Evolutionary conservation across 2,113 vertebrate species (phyloP).

Genomic region (Panthera leo): DNA sequence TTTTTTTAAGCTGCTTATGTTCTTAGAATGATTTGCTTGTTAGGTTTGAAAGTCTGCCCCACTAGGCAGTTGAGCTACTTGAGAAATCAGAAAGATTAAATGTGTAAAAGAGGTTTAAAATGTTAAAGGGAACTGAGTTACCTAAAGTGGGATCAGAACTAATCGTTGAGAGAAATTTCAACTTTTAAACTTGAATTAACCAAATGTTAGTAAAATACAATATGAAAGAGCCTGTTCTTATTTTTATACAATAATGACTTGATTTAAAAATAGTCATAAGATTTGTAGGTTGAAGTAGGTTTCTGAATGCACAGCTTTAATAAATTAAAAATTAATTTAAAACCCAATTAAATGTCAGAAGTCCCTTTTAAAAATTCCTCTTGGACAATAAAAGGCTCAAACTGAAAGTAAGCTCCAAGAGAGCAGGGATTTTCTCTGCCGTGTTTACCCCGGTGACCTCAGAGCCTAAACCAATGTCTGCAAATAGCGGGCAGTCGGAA

Average conservation of each 20-base stretch:
- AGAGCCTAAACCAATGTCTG: neutral
- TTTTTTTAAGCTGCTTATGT: neutral
- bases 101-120: conserved; percentile 37
- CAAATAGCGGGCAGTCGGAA: too few relatives aligned
- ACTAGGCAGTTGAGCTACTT: neutral
- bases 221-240: conserved; percentile 23
- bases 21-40: neutral
- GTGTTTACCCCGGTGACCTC: neutral
- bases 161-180: conserved; percentile 55
- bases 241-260: neutral
- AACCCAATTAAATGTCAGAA: conserved; percentile 22
- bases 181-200: conserved; percentile 37
- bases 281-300: conserved; percentile 25
- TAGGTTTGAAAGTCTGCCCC: neutral
- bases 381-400: neutral
- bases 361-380: neutral
- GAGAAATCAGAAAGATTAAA: conserved; percentile 35
- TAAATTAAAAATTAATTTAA: conserved; percentile 55
- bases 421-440: neutral
- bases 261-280: conserved; percentile 42
- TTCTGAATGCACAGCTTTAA: conserved; percentile 30
- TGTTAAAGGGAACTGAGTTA: conserved; percentile 23
- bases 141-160: conserved; percentile 12
- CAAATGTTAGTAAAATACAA: conserved; percentile 43
- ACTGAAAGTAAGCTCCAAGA: neutral